Percentiles rank a stretch among this genome's conserved stretches.
phyloP scores from a whole-genome alignment of 2,113 vertebrate genomes.

The Arenaria interpres region DNA sequence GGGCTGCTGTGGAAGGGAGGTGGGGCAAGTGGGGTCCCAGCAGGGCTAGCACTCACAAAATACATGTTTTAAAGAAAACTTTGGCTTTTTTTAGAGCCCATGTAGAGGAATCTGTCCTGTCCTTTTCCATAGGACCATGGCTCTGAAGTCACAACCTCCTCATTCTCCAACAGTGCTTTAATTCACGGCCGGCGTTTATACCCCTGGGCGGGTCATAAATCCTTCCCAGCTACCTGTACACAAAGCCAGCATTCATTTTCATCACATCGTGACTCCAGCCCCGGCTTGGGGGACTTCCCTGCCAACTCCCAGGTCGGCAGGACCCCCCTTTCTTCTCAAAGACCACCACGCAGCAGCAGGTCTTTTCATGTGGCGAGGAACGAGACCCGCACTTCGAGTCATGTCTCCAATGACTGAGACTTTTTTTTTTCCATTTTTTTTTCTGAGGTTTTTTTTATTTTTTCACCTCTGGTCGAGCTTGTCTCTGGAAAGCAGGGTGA shows the following conservation, averaged over 20 bases:
- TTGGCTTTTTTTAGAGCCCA: not conserved
- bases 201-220: conserved; percentile 7
- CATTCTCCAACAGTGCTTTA: conserved; percentile 21
- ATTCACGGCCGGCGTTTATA: not conserved
- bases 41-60: not conserved
- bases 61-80: not conserved
- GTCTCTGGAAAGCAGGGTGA: not conserved
- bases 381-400: fast-evolving
- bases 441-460: not conserved
- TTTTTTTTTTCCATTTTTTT: not conserved
- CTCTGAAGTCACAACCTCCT: not conserved
- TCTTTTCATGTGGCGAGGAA: conserved; percentile 39
- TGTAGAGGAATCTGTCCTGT: not conserved
- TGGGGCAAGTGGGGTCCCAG: not conserved
- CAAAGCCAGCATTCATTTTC: conserved; percentile 49
- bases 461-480: not conserved
- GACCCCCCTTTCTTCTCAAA: not conserved
- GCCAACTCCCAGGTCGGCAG: not conserved
- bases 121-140: not conserved
- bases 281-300: not conserved
- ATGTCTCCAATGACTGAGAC: not conserved
- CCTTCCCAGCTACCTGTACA: conserved; percentile 34
- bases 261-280: not conserved
- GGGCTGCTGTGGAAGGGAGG: not conserved
- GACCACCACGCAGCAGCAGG: not conserved